Percentiles rank a stretch among this genome's conserved stretches.
Conservation (phyloP, 2,113 vertebrate genomes). For the human (Homo sapiens) region GRCh38 chr13:112892001-112892500, state of each 20-base stretch:
- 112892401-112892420: background rate
- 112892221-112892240: background rate
- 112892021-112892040: conserved; percentile 1
- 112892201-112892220: background rate
- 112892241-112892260: background rate
- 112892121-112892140: background rate
- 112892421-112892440: background rate
- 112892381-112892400: background rate
- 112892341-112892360: background rate
- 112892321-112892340: background rate
- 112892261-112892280: background rate
- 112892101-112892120: accelerated
- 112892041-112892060: background rate
- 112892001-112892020: background rate
- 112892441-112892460: background rate
- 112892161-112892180: background rate
- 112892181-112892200: background rate
- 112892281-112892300: background rate
- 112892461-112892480: background rate
- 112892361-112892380: background rate
- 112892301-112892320: background rate
- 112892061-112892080: background rate
- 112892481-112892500: accelerated
- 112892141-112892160: background rate
- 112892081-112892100: accelerated